phyloP scores from a whole-genome alignment of 2,797 vertebrate species.

The Spizella passerina region DNA sequence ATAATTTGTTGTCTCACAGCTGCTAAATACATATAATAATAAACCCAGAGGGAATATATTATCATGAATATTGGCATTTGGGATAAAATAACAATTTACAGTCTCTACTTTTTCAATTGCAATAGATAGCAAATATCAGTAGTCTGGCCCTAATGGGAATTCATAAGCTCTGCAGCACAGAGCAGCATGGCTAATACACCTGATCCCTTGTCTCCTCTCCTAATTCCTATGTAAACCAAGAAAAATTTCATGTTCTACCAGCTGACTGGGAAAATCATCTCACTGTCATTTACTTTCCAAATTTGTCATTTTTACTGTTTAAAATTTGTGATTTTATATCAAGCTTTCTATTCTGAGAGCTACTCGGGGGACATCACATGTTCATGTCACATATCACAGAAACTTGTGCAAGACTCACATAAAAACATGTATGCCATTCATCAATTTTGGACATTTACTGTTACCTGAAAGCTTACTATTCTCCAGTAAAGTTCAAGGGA shows the following conservation, averaged over 20 bases:
- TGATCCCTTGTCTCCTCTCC: background rate
- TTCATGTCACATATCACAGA: background rate
- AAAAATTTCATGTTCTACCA: background rate
- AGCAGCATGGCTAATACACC: background rate
- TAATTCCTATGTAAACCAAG: background rate
- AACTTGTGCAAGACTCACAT: background rate
- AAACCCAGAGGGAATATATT: background rate
- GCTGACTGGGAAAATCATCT: background rate
- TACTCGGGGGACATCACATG: background rate
- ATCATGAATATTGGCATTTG: background rate
- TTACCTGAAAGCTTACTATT: background rate
- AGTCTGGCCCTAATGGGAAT: background rate
- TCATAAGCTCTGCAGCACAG: background rate
- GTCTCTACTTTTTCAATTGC: background rate
- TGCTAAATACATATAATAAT: background rate
- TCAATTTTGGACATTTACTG: background rate
- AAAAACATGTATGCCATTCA: background rate
- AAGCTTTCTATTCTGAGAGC: background rate
- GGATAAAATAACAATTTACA: background rate
- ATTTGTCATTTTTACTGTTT: background rate
- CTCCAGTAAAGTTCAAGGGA: background rate
- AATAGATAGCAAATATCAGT: background rate
- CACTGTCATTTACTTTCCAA: background rate
- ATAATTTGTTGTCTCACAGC: background rate
- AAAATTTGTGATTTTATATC: background rate